Conservation (phyloP, 1,140 invertebrate genomes). For the Condylostylus longicornis region DNA sequence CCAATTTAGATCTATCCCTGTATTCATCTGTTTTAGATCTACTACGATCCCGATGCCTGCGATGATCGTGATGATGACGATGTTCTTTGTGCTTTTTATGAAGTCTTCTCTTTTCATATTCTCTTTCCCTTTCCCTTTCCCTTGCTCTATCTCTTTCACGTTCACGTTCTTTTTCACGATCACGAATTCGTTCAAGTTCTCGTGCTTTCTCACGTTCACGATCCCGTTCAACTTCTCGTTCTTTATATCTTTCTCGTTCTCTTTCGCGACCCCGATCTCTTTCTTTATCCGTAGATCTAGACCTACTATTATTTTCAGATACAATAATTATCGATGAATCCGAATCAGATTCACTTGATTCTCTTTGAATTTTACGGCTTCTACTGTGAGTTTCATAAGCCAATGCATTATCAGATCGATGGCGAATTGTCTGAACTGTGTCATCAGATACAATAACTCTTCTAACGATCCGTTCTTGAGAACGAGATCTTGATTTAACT, state of each 20-base stretch:
- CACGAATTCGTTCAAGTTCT: conserved; percentile 16
- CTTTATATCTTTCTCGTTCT: conserved; percentile 7
- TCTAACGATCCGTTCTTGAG: too few species aligned
- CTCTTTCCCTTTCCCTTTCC: conserved; percentile 3
- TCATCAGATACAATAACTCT: too few species aligned
- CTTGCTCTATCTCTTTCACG: conserved; percentile 9
- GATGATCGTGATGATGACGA: conserved; percentile 1
- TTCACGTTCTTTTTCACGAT: conserved; percentile 1
- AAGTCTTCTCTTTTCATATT: conserved; percentile 6
- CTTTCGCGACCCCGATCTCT: conserved; percentile 1
- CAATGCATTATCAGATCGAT: too few species aligned
- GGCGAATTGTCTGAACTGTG: too few species aligned
- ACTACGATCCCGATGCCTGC: conserved; percentile 6
- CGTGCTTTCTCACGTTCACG: conserved; percentile 28
- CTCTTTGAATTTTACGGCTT: too few species aligned
- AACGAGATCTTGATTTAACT: too few species aligned
- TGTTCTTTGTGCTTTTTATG: conserved; percentile 9
- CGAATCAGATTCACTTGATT: too few species aligned
- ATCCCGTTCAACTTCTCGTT: conserved; percentile 20
- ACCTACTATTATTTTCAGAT: too few species aligned
- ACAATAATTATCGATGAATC: too few species aligned
- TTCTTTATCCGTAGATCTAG: conserved; percentile 5
- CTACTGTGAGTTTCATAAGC: too few species aligned
- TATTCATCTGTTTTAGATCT: neutral
- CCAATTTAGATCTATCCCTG: conserved; percentile 1